Conservation (phyloP, 2,797 vertebrate genomes). For the Denticeps clupeoides region DNA sequence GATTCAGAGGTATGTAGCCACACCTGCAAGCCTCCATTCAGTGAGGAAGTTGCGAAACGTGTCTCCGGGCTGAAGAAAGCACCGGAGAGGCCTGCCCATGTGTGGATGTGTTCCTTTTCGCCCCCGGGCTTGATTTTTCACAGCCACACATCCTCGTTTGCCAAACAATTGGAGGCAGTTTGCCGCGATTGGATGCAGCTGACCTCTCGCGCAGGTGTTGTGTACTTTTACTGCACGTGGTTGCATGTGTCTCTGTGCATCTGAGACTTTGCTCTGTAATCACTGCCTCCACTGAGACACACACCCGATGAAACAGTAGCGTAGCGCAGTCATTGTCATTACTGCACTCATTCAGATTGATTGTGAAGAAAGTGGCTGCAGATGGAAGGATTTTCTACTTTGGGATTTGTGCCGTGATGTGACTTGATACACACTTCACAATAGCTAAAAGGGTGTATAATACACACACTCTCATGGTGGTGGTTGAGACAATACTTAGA, state of each 20-base stretch:
- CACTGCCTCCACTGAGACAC: conserved; percentile 13
- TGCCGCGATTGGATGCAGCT: conserved; percentile 29
- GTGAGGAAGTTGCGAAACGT: conserved; percentile 50
- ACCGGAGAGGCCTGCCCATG: conserved; percentile 26
- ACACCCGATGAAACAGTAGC: too few relatives aligned
- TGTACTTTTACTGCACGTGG: conserved; percentile 18
- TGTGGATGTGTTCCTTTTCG: conserved; percentile 37
- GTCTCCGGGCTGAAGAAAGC: conserved; percentile 45
- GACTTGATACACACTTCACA: too few relatives aligned
- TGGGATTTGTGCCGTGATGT: too few relatives aligned
- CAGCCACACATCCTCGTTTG: conserved; percentile 40
- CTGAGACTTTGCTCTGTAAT: conserved; percentile 28
- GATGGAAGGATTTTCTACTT: too few relatives aligned
- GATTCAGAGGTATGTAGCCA: conserved; percentile 45
- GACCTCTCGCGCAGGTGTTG: conserved; percentile 28
- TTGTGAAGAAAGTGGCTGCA: too few relatives aligned
- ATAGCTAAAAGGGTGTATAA: too few relatives aligned
- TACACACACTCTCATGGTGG: too few relatives aligned
- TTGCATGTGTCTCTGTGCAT: conserved; percentile 11
- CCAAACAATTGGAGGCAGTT: conserved; percentile 27
- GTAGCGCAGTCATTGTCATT: too few relatives aligned
- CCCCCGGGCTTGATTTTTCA: conserved; percentile 57
- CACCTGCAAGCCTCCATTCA: conserved; percentile 45
- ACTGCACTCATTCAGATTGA: too few relatives aligned
- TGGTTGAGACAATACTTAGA: too few relatives aligned